Conservation (phyloP, 2,797 vertebrate species). For the Chaetodon trifasciatus region DNA sequence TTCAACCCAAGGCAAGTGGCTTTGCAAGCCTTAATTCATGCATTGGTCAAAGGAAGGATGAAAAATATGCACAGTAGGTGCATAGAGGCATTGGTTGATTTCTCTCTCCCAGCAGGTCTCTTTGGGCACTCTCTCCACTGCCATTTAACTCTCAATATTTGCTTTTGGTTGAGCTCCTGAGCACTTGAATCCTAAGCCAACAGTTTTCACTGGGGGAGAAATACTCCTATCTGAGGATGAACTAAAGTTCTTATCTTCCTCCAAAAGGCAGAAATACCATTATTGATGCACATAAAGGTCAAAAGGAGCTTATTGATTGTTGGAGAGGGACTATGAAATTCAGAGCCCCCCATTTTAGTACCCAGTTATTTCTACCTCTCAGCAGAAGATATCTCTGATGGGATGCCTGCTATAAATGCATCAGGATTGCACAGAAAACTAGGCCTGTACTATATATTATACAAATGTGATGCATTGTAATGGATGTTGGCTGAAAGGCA, state of each 20-base stretch:
- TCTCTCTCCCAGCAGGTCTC: conserved; percentile 22
- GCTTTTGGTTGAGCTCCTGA: conserved; percentile 56
- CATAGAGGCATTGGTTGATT: conserved; percentile 3
- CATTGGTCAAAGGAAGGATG: conserved; percentile 15
- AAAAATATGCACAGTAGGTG: not conserved
- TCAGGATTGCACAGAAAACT: conserved; percentile 31
- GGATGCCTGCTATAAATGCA: conserved; percentile 48
- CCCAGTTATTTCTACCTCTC: conserved; percentile 32
- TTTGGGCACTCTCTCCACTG: conserved; percentile 29
- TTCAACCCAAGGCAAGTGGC: conserved; percentile 41
- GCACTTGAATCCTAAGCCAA: conserved; percentile 65
- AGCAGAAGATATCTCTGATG: conserved; percentile 41
- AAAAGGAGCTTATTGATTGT: conserved; percentile 77
- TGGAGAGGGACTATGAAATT: conserved; percentile 56
- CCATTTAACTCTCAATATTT: conserved; percentile 64
- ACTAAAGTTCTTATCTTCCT: conserved; percentile 63
- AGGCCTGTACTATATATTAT: conserved; percentile 35
- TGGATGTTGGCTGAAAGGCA: conserved; percentile 57
- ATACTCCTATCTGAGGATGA: conserved; percentile 66
- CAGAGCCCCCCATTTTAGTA: conserved; percentile 46
- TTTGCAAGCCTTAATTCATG: conserved; percentile 26
- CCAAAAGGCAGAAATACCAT: conserved; percentile 76
- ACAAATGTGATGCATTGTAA: conserved; percentile 50
- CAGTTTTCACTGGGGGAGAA: conserved; percentile 65
- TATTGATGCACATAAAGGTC: conserved; percentile 79